phyloP scores from a whole-genome alignment of 1,140 invertebrate genomes.

The Pogonomyrmex barbatus region DNA sequence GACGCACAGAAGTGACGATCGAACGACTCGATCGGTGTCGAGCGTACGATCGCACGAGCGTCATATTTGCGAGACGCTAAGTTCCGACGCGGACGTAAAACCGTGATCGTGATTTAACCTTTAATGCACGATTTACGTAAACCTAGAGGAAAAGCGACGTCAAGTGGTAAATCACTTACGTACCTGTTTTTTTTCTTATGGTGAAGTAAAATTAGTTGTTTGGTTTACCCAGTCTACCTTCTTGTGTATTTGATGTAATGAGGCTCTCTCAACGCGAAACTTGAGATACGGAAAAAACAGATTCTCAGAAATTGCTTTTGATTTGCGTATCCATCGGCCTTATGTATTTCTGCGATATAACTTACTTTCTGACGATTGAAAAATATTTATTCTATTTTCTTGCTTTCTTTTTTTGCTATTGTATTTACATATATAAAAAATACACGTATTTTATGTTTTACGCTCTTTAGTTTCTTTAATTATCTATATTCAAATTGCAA shows the following conservation, averaged over 20 bases:
- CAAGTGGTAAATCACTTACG: not conserved
- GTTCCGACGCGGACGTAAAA: conserved; percentile 12
- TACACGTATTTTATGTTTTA: not conserved
- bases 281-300: not conserved
- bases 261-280: not conserved
- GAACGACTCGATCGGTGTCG: not conserved
- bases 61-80: conserved; percentile 19
- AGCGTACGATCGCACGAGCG: conserved; percentile 15
- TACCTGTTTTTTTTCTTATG: not conserved
- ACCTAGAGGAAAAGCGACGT: conserved; percentile 39
- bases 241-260: not conserved
- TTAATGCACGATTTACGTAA: conserved; percentile 20
- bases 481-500: not conserved
- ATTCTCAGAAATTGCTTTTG: not conserved
- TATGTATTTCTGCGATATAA: too few species aligned
- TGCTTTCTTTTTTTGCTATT: not conserved
- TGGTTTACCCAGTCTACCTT: not conserved
- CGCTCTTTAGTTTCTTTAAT: not conserved
- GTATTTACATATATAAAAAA: not conserved
- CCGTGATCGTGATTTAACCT: not conserved
- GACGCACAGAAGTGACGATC: conserved; percentile 40
- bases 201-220: not conserved
- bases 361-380: not conserved
- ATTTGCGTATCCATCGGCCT: not conserved
- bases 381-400: not conserved